These are phyloP conservation scores for Brienomyrus brachyistius DNA, from an alignment of 2,113 vertebrate genomes.

Conservation along the genomic window DNA sequence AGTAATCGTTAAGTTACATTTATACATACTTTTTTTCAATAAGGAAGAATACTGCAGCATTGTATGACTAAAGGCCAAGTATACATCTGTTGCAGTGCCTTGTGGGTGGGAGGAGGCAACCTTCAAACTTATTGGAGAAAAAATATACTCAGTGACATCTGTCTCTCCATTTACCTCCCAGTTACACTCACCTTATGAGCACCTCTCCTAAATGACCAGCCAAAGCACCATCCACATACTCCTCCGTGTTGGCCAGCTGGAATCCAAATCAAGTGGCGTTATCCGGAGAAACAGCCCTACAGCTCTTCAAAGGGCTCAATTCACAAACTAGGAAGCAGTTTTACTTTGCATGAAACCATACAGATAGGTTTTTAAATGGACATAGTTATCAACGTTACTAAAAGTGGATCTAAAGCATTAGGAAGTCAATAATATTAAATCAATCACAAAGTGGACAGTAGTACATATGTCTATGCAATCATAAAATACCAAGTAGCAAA, in stretches of 20 bases:
- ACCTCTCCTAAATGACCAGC: constrained; percentile 96
- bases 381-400: neutral
- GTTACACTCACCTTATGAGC: constrained; percentile 76
- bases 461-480: neutral
- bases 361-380: neutral
- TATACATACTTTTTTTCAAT: neutral
- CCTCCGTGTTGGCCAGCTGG: constrained; percentile 96
- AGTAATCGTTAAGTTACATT: neutral
- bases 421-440: neutral
- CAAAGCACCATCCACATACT: constrained; percentile 94
- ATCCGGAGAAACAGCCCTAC: neutral
- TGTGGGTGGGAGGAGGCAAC: neutral
- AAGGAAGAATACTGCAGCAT: neutral
- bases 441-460: neutral
- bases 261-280: constrained; percentile 12
- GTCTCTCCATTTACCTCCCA: neutral
- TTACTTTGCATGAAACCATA: neutral
- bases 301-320: neutral
- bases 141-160: neutral
- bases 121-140: neutral
- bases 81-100: neutral
- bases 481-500: neutral
- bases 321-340: neutral
- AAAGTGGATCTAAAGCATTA: neutral
- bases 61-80: neutral